Evolutionary conservation across 2,797 vertebrate species (phyloP).

Genomic region (Brachymystax lenok): DNA sequence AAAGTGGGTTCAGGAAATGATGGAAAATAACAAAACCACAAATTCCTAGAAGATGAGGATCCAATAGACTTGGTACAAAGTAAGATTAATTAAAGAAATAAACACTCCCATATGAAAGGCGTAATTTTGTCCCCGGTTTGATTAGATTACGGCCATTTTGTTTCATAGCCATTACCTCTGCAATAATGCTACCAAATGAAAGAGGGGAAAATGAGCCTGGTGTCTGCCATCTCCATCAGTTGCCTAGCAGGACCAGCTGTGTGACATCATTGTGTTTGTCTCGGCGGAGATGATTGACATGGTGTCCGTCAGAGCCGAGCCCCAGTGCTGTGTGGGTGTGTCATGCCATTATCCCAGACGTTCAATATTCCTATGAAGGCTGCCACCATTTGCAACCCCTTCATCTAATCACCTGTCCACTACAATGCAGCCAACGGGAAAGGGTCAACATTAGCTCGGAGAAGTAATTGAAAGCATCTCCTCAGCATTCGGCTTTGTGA

Average conservation of each 20-base stretch:
- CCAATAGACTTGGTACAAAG: not conserved
- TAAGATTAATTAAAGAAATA: conserved; percentile 1
- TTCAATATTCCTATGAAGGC: conserved; percentile 58
- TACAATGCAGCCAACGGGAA: conserved; percentile 34
- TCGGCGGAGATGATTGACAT: conserved; percentile 70
- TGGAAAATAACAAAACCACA: not conserved
- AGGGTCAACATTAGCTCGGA: conserved; percentile 52
- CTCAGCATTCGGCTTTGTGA: conserved; percentile 33
- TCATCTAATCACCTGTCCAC: conserved; percentile 56
- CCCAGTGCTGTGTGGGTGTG: conserved; percentile 67
- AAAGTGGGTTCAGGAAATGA: not conserved
- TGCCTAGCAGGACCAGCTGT: conserved; percentile 66
- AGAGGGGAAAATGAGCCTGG: conserved; percentile 34
- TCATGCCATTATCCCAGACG: conserved; percentile 68
- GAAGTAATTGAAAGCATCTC: conserved; percentile 54
- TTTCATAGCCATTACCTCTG: not conserved
- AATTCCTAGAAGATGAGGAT: not conserved
- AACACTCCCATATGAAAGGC: not conserved
- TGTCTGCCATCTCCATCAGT: conserved; percentile 22
- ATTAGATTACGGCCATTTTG: conserved; percentile 10
- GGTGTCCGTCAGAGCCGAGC: conserved; percentile 65
- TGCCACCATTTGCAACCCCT: conserved; percentile 51
- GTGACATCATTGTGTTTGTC: conserved; percentile 70
- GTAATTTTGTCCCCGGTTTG: not conserved
- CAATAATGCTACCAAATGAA: conserved; percentile 40